Base-by-base conservation (phyloP, 2,888 invertebrate genomes). In the Hylaea fasciaria region DNA sequence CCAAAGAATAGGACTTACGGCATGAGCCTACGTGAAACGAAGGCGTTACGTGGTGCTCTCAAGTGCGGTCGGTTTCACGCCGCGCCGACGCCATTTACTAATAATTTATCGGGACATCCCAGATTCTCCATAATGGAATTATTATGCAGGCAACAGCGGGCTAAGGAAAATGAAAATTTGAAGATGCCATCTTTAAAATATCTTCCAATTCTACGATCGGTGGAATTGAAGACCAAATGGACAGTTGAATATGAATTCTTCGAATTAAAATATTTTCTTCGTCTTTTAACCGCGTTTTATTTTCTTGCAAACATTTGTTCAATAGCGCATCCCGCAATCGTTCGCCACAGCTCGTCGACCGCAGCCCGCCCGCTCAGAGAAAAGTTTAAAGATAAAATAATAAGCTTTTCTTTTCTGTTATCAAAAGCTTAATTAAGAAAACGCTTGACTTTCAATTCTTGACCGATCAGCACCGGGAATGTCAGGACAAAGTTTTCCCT, bases 51-150 rank as follows among this genome's bases (percentile, higher is more conserved):
- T 60, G 66, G 66, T 66, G 62, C 60, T 60, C 53, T 57, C 66
- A 68, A 74, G 70, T 70, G 67, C 64, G 74, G 65, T 69, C 66
- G 68, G 64, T 68, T 74, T 76, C 72, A 73, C 72, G 62, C 64
- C 71, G n/a, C 22, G 5, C 22, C 22, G 70, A 58, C 72, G 70
- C 76, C 73, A 74, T 74, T 77, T 74, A 70, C 77, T 76, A 64
- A 71, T 79, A 77, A 80, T 79, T 77, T 78, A 79, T 77, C 70
- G 68, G 69, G 71, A 74, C 75, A 73, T 77, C 69, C 72, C 68
- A 75, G 76, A 77, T 73, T 76, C 74, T 70, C 74, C 74, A 74
- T 80, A 80, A 80, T 77, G 72, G 72, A 68, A 69, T 78, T 79
- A 78, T 80, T 80, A 79, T 78, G 69, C 61, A 62, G 52, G 44